These are phyloP conservation scores for Protula sp. DNA, from an alignment of 2,888 invertebrate genomes.

Conservation along the genomic window DNA sequence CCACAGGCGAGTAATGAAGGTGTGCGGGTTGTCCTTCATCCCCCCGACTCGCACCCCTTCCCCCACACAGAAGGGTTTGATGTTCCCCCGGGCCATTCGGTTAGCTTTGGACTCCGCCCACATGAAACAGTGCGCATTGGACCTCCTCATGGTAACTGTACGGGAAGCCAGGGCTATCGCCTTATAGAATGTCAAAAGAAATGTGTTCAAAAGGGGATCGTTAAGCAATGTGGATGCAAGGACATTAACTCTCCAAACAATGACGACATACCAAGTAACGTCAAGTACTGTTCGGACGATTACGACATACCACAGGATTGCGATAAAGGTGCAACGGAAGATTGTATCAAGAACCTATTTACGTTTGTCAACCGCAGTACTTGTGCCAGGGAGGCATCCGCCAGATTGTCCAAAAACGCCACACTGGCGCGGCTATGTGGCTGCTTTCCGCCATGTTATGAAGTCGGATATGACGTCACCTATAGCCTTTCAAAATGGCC, in stretches of 20 bases:
- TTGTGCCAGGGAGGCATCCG: conserved; percentile 7
- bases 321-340: neutral
- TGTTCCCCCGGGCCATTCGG: conserved; percentile 15
- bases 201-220: conserved; percentile 11
- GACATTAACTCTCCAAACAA: conserved; percentile 11
- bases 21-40: conserved; percentile 16
- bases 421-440: conserved; percentile 5
- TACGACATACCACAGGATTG: conserved; percentile 9
- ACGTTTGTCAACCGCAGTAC: conserved; percentile 4
- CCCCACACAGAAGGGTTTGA: conserved; percentile 20
- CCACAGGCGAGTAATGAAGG: conserved; percentile 17
- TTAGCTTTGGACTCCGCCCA: conserved; percentile 14
- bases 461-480: conserved; percentile 16
- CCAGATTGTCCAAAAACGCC: conserved; percentile 6
- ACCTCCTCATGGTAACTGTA: conserved; percentile 16
- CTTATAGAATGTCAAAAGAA: conserved; percentile 17
- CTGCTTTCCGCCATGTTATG: conserved; percentile 16
- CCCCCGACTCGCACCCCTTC: conserved; percentile 13
- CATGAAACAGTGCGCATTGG: conserved; percentile 12
- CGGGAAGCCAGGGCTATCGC: conserved; percentile 7
- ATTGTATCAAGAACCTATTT: conserved; percentile 7
- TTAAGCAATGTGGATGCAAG: conserved; percentile 10
- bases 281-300: conserved; percentile 11
- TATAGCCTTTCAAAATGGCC: conserved; percentile 19
- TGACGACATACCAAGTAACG: conserved; percentile 5